A percentile compares a stretch with the other conserved stretches of the same genome.
Conservation (phyloP, 2,888 invertebrate genomes). For the Timema podura region DNA sequence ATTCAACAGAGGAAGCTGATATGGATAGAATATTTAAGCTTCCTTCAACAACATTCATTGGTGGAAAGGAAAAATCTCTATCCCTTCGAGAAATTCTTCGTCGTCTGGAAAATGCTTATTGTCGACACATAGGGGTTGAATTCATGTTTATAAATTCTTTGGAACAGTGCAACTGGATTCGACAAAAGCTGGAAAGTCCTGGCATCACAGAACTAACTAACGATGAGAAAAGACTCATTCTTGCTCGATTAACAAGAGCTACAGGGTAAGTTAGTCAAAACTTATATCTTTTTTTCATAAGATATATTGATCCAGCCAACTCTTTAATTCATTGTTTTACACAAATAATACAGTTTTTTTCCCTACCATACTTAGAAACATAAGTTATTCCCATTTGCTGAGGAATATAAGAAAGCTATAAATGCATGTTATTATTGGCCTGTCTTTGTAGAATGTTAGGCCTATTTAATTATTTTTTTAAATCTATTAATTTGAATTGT, state of each 20-base stretch:
- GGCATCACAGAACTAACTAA: slow-evolving; percentile 76
- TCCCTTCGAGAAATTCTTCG: slow-evolving; percentile 90
- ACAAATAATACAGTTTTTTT: too few relatives aligned
- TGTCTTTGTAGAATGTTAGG: too few relatives aligned
- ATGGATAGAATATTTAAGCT: slow-evolving; percentile 96
- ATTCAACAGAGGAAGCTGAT: slow-evolving; percentile 68
- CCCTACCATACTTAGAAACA: too few relatives aligned
- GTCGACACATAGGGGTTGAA: slow-evolving; percentile 96
- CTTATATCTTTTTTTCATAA: too few relatives aligned
- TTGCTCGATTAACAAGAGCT: slow-evolving; percentile 92
- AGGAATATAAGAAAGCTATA: too few relatives aligned
- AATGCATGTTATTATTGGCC: too few relatives aligned
- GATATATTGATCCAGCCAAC: too few relatives aligned
- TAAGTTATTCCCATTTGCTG: too few relatives aligned
- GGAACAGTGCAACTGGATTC: slow-evolving; percentile 99
- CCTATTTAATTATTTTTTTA: too few relatives aligned
- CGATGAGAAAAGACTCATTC: slow-evolving; percentile 88
- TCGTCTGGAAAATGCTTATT: slow-evolving; percentile 90
- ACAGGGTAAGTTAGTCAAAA: slow-evolving; percentile 54
- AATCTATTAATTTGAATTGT: too few relatives aligned
- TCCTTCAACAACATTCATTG: slow-evolving; percentile 96
- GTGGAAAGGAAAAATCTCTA: slow-evolving; percentile 82
- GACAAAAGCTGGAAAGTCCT: slow-evolving; percentile 93
- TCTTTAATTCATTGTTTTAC: too few relatives aligned
- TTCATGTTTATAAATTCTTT: slow-evolving; percentile 99